Percentiles rank a stretch among this genome's conserved stretches.
phyloP scores from a whole-genome alignment of 2,888 invertebrate species.

The Dysmachus trigonus region DNA sequence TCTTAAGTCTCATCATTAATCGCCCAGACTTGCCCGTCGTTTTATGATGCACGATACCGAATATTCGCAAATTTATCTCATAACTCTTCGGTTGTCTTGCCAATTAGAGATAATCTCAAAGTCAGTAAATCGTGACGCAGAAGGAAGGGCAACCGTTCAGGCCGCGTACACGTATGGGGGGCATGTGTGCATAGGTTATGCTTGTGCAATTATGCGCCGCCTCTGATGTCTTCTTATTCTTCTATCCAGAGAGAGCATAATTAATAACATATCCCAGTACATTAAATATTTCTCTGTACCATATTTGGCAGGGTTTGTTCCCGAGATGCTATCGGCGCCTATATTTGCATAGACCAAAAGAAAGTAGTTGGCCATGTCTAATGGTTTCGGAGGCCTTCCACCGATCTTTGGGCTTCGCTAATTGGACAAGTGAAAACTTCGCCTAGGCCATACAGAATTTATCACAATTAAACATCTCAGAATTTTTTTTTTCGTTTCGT shows the following conservation, averaged over 20 bases:
- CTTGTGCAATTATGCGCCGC: constrained; percentile 21
- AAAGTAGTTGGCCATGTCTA: constrained; percentile 23
- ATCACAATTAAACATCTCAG: constrained; percentile 35
- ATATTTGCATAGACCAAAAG: constrained; percentile 40
- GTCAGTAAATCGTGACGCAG: constrained; percentile 13
- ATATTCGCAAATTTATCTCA: constrained; percentile 33
- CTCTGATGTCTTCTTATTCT: constrained; percentile 34
- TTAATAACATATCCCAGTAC: constrained; percentile 23
- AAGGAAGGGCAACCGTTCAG: background rate
- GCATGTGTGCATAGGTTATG: background rate
- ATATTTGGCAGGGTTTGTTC: constrained; percentile 25
- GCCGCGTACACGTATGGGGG: background rate
- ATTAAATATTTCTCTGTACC: constrained; percentile 32
- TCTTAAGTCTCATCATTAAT: background rate
- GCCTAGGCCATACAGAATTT: background rate
- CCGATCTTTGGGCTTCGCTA: constrained; percentile 14
- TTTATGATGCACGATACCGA: constrained; percentile 14
- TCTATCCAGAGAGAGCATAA: background rate
- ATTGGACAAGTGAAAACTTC: constrained; percentile 34
- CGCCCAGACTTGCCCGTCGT: background rate
- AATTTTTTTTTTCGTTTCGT: background rate
- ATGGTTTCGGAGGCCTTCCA: background rate
- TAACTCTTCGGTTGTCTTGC: constrained; percentile 20
- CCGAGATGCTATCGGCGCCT: constrained; percentile 16
- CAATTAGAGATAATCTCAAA: constrained; percentile 34